Evolutionary conservation across 2,888 invertebrate species (phyloP).

Genomic region (Apoderus coryli): DNA sequence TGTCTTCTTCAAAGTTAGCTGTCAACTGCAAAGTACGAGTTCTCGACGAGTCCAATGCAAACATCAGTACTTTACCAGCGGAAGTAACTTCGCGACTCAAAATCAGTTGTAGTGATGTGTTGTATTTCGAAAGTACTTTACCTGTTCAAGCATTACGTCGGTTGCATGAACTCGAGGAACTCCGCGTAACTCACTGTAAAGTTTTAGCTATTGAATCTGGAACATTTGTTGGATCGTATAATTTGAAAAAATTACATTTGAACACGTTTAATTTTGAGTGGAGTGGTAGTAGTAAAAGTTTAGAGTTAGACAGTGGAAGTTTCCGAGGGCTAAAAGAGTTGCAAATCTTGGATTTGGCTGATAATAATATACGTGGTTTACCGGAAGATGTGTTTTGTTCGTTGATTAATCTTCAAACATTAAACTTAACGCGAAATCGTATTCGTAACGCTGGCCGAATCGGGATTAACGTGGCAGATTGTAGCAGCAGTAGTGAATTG

Average conservation of each 20-base stretch:
- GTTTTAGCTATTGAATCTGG: slow-evolving; percentile 59
- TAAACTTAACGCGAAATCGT: slow-evolving; percentile 76
- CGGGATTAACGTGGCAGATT: slow-evolving; percentile 49
- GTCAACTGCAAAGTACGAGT: slow-evolving; percentile 56
- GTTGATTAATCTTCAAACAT: slow-evolving; percentile 59
- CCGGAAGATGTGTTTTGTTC: slow-evolving; percentile 70
- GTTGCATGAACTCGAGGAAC: slow-evolving; percentile 57
- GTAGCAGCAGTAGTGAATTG: slow-evolving; percentile 51
- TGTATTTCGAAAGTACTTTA: slow-evolving; percentile 66
- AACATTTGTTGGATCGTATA: slow-evolving; percentile 65
- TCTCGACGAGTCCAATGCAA: slow-evolving; percentile 53
- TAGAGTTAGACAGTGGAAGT: slow-evolving; percentile 57
- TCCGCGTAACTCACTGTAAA: slow-evolving; percentile 67
- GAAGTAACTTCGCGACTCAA: slow-evolving; percentile 60
- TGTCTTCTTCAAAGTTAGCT: slow-evolving; percentile 35
- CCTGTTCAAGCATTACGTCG: slow-evolving; percentile 48
- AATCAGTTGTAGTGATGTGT: slow-evolving; percentile 62
- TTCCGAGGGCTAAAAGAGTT: slow-evolving; percentile 68
- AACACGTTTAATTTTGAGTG: slow-evolving; percentile 71
- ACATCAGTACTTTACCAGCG: slow-evolving; percentile 47
- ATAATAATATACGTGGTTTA: slow-evolving; percentile 69
- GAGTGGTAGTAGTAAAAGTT: slow-evolving; percentile 54
- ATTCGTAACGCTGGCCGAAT: slow-evolving; percentile 63
- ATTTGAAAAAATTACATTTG: slow-evolving; percentile 62
- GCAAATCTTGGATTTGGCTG: slow-evolving; percentile 62